These are phyloP conservation scores for Euwallacea fornicatus DNA, from an alignment of 1,140 invertebrate species.

Conservation along the genomic window DNA sequence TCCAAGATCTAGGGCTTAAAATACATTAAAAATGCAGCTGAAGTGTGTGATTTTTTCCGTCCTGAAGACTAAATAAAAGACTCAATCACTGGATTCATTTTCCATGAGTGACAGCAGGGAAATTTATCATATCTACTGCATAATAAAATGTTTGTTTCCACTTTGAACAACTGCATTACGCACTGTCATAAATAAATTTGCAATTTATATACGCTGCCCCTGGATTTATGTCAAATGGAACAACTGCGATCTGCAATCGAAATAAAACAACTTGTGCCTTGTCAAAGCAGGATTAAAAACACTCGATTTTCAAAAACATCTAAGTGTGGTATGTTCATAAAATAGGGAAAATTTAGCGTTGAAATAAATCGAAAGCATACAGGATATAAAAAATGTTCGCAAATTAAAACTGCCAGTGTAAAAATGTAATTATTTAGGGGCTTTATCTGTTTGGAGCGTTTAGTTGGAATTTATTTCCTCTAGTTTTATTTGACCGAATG, in stretches of 20 bases:
- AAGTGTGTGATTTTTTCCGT: background rate
- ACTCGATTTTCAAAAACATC: background rate
- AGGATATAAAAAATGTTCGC: no score
- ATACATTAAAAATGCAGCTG: background rate
- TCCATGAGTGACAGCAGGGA: background rate
- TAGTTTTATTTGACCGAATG: background rate
- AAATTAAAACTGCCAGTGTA: no score
- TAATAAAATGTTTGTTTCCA: background rate
- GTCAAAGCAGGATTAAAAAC: background rate
- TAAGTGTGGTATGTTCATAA: no score
- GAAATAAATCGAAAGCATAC: no score
- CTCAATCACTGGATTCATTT: background rate
- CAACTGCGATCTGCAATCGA: background rate
- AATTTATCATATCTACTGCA: conserved; percentile 7
- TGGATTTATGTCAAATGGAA: background rate
- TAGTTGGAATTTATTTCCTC: no score
- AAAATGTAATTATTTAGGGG: no score
- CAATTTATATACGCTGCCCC: background rate
- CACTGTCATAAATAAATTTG: background rate
- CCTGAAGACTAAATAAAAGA: background rate
- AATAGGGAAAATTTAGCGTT: no score
- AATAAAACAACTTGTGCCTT: background rate
- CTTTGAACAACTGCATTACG: conserved; percentile 10
- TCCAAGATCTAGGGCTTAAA: background rate
- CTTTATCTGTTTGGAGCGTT: no score